Evolutionary conservation across 2,888 invertebrate species (phyloP).

Genomic region (Lithophane ornitopus): DNA sequence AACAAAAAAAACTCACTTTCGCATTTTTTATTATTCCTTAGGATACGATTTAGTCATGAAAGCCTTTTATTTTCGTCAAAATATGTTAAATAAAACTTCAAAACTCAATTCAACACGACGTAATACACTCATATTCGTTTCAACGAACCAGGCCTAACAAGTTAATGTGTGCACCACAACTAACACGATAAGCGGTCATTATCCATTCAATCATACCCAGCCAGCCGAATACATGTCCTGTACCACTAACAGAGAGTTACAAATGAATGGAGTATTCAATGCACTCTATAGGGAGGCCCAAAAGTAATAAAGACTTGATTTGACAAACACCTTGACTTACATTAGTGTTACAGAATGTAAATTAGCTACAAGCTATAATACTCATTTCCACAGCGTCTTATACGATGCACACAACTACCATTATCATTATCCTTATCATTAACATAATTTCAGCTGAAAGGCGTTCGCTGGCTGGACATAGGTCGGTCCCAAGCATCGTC

Average conservation of each 20-base stretch:
- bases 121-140: neutral
- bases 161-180: conserved; percentile 36
- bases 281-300: too few species aligned
- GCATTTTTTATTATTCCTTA: too few species aligned
- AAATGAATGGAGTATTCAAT: conserved; percentile 1
- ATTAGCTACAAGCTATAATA: neutral
- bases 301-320: neutral
- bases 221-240: conserved; percentile 25
- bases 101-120: neutral
- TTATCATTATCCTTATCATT: neutral
- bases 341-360: neutral
- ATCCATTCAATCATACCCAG: conserved; percentile 53
- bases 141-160: conserved; percentile 21
- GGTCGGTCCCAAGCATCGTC: neutral
- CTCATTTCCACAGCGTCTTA: neutral
- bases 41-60: neutral
- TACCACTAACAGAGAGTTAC: neutral
- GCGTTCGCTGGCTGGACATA: neutral
- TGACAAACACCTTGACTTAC: neutral
- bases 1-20: too few species aligned
- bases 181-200: conserved; percentile 51
- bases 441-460: neutral
- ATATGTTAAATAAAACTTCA: neutral
- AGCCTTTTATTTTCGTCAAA: neutral
- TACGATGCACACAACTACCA: neutral